Conservation (phyloP, 2,113 vertebrate genomes). For the Monopterus albus region DNA sequence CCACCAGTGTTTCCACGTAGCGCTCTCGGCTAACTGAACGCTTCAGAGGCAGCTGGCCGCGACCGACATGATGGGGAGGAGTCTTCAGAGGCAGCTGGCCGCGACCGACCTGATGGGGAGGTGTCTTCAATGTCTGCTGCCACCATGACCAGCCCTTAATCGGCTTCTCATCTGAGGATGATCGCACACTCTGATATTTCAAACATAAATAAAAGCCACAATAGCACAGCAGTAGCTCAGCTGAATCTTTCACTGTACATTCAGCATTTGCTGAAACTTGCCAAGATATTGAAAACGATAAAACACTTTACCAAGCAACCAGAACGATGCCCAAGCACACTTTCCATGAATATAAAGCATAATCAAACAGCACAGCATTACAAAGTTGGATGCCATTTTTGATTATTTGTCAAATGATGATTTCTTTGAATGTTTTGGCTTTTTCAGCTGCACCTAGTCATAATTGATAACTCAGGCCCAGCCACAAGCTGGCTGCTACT, state of each 20-base stretch:
- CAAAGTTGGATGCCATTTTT: conserved; percentile 12
- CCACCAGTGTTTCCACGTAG: conserved; percentile 97
- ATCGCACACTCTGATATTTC: conserved; percentile 8
- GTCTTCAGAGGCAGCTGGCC: conserved; percentile 90
- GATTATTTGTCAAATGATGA: conserved; percentile 15
- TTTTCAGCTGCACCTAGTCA: conserved; percentile 58
- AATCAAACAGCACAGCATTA: not conserved
- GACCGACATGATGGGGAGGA: conserved; percentile 88
- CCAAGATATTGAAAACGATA: not conserved
- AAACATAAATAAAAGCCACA: not conserved
- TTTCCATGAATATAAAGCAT: not conserved
- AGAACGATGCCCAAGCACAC: not conserved
- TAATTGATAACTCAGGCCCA: conserved; percentile 43
- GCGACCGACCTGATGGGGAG: conserved; percentile 89
- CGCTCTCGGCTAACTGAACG: conserved; percentile 95
- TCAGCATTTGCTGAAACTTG: not conserved
- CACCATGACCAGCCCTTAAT: conserved; percentile 93
- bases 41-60: conserved; percentile 92
- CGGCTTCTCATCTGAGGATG: conserved; percentile 89
- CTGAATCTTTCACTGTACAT: not conserved
- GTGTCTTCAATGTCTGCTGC: conserved; percentile 90
- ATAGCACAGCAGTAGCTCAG: not conserved
- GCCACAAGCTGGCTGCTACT: conserved; percentile 47
- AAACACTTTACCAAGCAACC: not conserved
- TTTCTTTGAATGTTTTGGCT: conserved; percentile 43